Percentiles rank a stretch among this genome's conserved stretches.
Conservation (phyloP, 2,113 vertebrate species). For the Chloebia gouldiae region DNA sequence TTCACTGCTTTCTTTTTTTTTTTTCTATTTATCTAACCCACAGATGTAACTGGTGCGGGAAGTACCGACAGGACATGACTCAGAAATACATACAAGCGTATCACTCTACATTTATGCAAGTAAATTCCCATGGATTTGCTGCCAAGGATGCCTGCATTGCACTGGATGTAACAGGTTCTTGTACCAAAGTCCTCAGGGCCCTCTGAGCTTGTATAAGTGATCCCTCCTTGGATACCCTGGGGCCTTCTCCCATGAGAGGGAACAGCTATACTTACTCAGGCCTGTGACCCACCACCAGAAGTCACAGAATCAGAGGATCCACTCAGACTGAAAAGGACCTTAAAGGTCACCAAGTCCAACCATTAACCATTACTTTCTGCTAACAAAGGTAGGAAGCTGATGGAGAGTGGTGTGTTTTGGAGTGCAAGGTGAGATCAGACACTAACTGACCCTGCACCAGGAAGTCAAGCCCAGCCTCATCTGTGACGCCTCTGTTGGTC, state of each 20-base stretch:
- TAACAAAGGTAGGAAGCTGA: neutral
- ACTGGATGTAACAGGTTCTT: neutral
- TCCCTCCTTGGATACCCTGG: neutral
- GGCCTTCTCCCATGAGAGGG: neutral
- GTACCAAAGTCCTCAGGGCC: neutral
- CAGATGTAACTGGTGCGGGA: neutral
- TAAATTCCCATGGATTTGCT: neutral
- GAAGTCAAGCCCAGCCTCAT: neutral
- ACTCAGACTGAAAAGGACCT: neutral
- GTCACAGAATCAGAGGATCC: neutral
- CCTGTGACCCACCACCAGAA: neutral
- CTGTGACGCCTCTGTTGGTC: neutral
- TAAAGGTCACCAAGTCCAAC: neutral
- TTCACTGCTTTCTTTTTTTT: neutral
- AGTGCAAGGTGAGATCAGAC: neutral
- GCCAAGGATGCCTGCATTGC: neutral
- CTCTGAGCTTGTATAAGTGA: neutral
- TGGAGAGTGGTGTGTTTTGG: neutral
- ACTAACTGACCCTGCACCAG: neutral
- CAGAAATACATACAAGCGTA: neutral
- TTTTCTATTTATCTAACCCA: neutral
- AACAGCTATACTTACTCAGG: neutral
- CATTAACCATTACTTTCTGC: neutral
- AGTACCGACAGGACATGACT: constrained; percentile 34
- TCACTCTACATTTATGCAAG: neutral